These are phyloP conservation scores for Gallinago undulata DNA, from an alignment of 2,113 vertebrate genomes.

Conservation along the genomic window DNA sequence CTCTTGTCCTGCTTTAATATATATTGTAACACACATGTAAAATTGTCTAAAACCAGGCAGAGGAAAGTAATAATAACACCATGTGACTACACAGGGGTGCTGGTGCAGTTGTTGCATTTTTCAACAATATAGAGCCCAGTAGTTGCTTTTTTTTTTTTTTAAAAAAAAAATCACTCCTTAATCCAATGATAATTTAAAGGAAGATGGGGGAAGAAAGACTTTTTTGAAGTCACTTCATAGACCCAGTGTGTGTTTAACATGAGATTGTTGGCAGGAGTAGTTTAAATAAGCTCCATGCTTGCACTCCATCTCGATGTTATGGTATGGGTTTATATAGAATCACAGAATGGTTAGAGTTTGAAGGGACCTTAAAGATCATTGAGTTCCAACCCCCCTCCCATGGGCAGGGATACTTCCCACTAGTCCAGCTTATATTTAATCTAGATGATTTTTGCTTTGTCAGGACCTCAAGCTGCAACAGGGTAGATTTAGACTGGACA, in stretches of 20 bases:
- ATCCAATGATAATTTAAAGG: too few relatives aligned
- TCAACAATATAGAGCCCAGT: fast-evolving
- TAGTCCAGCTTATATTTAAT: too few relatives aligned
- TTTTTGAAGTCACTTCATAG: fast-evolving
- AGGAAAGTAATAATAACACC: fast-evolving
- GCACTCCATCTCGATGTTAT: background rate
- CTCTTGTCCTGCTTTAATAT: background rate
- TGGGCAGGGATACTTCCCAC: too few relatives aligned
- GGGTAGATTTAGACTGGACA: too few relatives aligned
- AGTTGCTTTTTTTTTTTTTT: too few relatives aligned
- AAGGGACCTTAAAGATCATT: too few relatives aligned
- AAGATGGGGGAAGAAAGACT: background rate
- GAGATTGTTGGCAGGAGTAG: background rate
- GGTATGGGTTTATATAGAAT: background rate
- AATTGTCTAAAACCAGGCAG: background rate
- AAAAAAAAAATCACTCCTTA: background rate
- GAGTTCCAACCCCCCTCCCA: too few relatives aligned
- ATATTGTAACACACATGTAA: background rate
- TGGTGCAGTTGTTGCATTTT: fast-evolving
- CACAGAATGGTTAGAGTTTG: too few relatives aligned
- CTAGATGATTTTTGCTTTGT: background rate
- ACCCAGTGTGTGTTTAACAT: too few relatives aligned
- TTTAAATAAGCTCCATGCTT: background rate
- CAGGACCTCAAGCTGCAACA: background rate
- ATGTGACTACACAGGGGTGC: fast-evolving